Evolutionary conservation across 2,797 vertebrate genomes (phyloP).

Genomic region (Typhlichthys subterraneus): DNA sequence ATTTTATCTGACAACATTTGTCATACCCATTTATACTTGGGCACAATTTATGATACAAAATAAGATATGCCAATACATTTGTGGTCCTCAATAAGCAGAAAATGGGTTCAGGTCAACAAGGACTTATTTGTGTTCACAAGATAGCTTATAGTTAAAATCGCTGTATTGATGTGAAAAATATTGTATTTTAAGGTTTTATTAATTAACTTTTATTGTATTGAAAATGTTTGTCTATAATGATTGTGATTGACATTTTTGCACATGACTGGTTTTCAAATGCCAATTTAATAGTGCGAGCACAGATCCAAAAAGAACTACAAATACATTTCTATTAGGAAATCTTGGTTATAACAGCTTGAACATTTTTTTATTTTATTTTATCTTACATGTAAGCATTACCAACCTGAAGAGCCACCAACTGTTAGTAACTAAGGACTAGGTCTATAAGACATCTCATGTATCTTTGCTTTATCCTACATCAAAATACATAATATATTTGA

Average conservation of each 20-base stretch:
- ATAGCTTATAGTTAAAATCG: neutral
- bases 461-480: slow-evolving; percentile 32
- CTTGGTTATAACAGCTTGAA: slow-evolving; percentile 39
- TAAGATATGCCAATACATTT: too few species aligned
- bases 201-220: too few species aligned
- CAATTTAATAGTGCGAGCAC: too few species aligned
- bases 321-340: neutral
- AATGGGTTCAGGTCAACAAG: too few species aligned
- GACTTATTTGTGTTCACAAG: too few species aligned
- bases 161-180: neutral
- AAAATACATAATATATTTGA: slow-evolving; percentile 48
- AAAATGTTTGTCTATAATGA: neutral
- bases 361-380: slow-evolving; percentile 51
- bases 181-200: neutral
- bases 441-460: slow-evolving; percentile 41
- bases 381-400: slow-evolving; percentile 62
- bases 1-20: too few species aligned
- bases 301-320: too few species aligned
- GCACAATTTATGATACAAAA: too few species aligned
- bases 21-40: too few species aligned
- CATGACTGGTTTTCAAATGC: too few species aligned
- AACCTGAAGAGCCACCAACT: slow-evolving; percentile 55
- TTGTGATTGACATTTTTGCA: neutral
- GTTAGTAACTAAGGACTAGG: slow-evolving; percentile 60
- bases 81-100: too few species aligned